phyloP scores from a whole-genome alignment of 2,797 vertebrate genomes.

The Otolemur crassicaudatus region DNA sequence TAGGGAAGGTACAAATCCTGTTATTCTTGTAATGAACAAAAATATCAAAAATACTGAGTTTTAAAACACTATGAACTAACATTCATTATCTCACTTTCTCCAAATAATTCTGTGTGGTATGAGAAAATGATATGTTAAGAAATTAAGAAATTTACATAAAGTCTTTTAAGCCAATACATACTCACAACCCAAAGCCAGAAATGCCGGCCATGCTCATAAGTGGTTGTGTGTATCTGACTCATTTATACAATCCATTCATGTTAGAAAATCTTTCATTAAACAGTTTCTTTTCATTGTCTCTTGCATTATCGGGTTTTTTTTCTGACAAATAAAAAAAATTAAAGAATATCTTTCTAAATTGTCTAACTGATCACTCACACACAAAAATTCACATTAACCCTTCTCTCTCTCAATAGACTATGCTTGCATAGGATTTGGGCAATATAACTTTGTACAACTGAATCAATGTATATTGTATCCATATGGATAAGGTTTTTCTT shows the following conservation, averaged over 20 bases:
- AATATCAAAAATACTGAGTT: background rate
- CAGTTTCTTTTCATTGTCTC: background rate
- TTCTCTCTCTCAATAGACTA: background rate
- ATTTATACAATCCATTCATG: background rate
- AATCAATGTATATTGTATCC: background rate
- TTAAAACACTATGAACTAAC: background rate
- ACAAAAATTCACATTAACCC: background rate
- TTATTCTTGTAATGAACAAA: background rate
- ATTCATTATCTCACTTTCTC: background rate
- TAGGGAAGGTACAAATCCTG: background rate
- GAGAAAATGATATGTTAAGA: background rate
- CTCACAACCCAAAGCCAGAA: background rate
- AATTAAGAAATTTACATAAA: background rate
- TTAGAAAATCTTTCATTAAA: background rate
- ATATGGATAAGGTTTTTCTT: background rate
- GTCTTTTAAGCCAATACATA: background rate
- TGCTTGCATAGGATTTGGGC: background rate
- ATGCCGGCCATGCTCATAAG: background rate
- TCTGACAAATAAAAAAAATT: background rate
- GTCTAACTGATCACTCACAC: background rate
- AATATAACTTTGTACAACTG: background rate
- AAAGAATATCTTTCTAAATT: background rate
- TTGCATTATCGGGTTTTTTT: background rate
- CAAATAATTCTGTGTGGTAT: background rate
- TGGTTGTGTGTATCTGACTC: background rate